Conservation (phyloP, 2,888 invertebrate species). For the Trypoxylon attenuatum region DNA sequence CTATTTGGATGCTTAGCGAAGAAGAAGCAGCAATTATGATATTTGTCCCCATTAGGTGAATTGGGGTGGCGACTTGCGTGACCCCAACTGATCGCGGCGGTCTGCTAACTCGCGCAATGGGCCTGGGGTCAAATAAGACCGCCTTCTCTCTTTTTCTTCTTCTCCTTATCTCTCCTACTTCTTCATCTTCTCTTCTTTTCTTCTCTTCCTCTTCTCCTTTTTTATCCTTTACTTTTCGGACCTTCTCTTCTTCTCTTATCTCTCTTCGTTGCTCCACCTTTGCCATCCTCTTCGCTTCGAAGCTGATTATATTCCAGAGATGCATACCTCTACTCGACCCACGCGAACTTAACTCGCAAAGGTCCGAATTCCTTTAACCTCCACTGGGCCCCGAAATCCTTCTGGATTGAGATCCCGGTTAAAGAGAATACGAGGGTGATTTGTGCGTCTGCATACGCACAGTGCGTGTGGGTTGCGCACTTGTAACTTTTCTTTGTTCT, state of each 20-base stretch:
- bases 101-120: conserved; percentile 70
- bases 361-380: conserved; percentile 26
- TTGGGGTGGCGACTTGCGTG: conserved; percentile 73
- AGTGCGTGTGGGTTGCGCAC: no score
- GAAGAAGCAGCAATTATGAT: conserved; percentile 71
- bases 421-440: no score
- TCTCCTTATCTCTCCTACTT: conserved; percentile 30
- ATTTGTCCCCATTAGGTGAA: conserved; percentile 73
- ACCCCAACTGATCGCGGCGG: conserved; percentile 70
- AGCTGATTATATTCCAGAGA: no score
- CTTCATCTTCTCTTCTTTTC: conserved; percentile 28
- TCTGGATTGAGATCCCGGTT: no score
- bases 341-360: conserved; percentile 2
- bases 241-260: background rate
- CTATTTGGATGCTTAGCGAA: conserved; percentile 68
- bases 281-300: background rate
- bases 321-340: conserved; percentile 10
- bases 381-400: conserved; percentile 9
- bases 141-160: conserved; percentile 53
- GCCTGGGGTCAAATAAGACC: conserved; percentile 71
- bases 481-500: no score
- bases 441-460: no score
- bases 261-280: background rate
- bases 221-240: no score
- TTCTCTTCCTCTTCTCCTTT: background rate